These are phyloP conservation scores for Plectrocnemia conspersa DNA, from an alignment of 1,140 invertebrate genomes.

Conservation along the genomic window DNA sequence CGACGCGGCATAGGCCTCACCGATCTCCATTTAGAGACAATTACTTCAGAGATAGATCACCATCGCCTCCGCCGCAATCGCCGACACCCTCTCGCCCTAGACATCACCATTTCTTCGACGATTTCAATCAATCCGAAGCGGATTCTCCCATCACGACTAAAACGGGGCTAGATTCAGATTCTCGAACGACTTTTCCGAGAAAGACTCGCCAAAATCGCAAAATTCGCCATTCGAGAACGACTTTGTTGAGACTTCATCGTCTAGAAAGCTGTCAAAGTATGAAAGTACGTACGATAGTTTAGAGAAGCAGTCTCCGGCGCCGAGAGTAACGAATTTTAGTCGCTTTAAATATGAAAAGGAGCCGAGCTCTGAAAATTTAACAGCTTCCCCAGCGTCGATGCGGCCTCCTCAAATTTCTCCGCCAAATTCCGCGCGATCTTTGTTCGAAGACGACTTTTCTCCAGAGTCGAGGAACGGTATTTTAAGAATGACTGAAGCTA, in stretches of 20 bases:
- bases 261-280: conserved; percentile 30
- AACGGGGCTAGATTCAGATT: conserved; percentile 47
- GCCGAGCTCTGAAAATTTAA: conserved; percentile 31
- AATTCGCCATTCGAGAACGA: conserved; percentile 68
- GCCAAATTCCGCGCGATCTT: conserved; percentile 52
- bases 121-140: conserved; percentile 31
- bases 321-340: conserved; percentile 39
- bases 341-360: conserved; percentile 32
- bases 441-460: conserved; percentile 71
- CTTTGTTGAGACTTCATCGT: conserved; percentile 52
- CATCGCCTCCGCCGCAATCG: conserved; percentile 20
- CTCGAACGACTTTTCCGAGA: conserved; percentile 55
- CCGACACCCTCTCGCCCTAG: conserved; percentile 8
- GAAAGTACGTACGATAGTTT: conserved; percentile 42
- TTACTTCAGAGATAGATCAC: conserved; percentile 36
- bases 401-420: conserved; percentile 38
- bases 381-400: conserved; percentile 39
- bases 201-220: conserved; percentile 48
- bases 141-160: conserved; percentile 31
- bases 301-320: conserved; percentile 38
- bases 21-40: conserved; percentile 42
- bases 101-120: conserved; percentile 33
- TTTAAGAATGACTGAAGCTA: conserved; percentile 21
- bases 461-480: conserved; percentile 40
- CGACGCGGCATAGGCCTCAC: conserved; percentile 38